Evolutionary conservation across 2,888 invertebrate species (phyloP).

Genomic region (Achlya flavicornis): DNA sequence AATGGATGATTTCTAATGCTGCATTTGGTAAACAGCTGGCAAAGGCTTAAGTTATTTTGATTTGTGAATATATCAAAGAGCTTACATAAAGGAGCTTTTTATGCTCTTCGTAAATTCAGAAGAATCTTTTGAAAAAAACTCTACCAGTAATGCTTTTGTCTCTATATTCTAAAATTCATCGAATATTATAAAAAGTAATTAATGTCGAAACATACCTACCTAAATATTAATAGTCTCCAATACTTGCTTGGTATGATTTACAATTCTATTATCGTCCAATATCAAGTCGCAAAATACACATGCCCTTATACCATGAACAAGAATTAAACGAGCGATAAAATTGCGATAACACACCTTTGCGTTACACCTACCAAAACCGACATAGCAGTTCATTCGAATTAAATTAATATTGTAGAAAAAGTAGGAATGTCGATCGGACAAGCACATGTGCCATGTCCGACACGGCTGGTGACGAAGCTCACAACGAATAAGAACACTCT

Average conservation of each 20-base stretch:
- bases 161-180: too few species aligned
- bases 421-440: conserved; percentile 30
- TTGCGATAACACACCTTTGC: conserved; percentile 33
- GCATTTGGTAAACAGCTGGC: neutral
- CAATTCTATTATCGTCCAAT: conserved; percentile 13
- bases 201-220: too few species aligned
- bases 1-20: conserved; percentile 1
- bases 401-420: conserved; percentile 35
- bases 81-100: neutral
- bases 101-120: too few species aligned
- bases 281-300: conserved; percentile 6
- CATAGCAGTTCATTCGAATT: conserved; percentile 13
- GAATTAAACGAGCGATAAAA: conserved; percentile 33
- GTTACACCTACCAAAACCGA: conserved; percentile 24
- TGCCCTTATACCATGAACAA: conserved; percentile 26
- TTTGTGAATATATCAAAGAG: neutral
- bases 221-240: too few species aligned
- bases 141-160: too few species aligned
- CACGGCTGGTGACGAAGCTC: conserved; percentile 59
- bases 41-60: neutral
- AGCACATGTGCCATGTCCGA: conserved; percentile 51
- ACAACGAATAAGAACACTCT: conserved; percentile 45
- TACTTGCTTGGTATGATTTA: neutral
- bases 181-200: too few species aligned
- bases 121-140: too few species aligned